Evolutionary conservation across 2,113 vertebrate genomes (phyloP).

Genomic region (Emydocephalus ijimae): DNA sequence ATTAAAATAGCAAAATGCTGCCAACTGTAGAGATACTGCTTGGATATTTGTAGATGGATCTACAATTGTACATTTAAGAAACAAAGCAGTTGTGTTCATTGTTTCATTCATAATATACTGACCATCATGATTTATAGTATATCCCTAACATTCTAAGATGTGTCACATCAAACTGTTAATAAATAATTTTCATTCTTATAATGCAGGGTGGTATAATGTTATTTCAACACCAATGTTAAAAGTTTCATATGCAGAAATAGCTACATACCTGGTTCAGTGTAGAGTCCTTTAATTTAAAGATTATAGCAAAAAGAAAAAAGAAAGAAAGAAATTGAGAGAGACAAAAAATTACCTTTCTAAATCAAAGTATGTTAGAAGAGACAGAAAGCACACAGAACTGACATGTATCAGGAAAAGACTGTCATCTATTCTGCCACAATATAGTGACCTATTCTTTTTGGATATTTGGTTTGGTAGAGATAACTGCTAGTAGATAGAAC

Average conservation of each 20-base stretch:
- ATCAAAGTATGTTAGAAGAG: neutral
- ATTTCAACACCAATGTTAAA: neutral
- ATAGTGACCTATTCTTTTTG: neutral
- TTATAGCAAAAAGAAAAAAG: neutral
- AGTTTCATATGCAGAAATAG: neutral
- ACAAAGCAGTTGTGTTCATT: constrained; percentile 7
- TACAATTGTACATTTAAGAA: neutral
- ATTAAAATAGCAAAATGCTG: constrained; percentile 28
- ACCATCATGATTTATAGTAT: neutral
- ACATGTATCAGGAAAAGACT: neutral
- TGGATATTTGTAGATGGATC: constrained; percentile 30
- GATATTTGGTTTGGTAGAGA: neutral
- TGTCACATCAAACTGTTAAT: neutral
- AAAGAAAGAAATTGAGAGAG: neutral
- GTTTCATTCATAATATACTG: constrained; percentile 10
- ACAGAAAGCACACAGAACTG: neutral
- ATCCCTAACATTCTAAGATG: neutral
- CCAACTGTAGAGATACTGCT: constrained; percentile 1
- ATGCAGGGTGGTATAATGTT: neutral
- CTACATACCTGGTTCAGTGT: neutral
- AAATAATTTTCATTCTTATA: constrained; percentile 2
- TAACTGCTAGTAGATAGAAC: neutral
- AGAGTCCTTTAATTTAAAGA: neutral
- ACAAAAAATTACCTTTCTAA: neutral
- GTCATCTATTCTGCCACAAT: neutral